Evolutionary conservation across 2,113 vertebrate species (phyloP).

Genomic region (Panthera uncia): DNA sequence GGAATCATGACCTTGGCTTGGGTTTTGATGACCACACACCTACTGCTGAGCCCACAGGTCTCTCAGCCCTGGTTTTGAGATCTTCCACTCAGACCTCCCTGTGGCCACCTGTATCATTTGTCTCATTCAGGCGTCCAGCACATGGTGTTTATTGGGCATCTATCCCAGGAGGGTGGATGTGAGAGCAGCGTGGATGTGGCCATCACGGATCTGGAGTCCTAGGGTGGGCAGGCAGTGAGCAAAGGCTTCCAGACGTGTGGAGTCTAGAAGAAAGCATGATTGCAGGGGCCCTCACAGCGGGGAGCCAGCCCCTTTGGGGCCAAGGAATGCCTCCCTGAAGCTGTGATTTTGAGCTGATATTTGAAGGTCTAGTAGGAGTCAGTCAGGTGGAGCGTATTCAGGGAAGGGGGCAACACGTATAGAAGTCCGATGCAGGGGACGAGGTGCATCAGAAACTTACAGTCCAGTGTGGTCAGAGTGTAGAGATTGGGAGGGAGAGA

Average conservation of each 20-base stretch:
- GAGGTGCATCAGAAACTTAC: background rate
- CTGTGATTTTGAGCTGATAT: background rate
- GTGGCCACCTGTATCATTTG: fast-evolving
- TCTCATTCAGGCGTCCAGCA: background rate
- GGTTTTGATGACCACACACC: background rate
- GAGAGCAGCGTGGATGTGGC: background rate
- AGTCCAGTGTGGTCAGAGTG: background rate
- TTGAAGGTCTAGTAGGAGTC: background rate
- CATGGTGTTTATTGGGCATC: background rate
- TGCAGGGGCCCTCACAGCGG: background rate
- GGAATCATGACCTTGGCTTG: background rate
- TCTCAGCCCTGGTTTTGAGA: background rate
- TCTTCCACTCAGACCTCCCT: background rate
- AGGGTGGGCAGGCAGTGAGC: too few species aligned
- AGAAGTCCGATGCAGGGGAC: background rate
- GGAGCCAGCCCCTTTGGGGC: background rate
- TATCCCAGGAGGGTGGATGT: background rate
- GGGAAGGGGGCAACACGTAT: background rate
- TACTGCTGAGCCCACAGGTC: background rate
- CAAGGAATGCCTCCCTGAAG: too few species aligned
- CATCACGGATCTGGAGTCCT: fast-evolving
- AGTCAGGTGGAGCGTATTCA: background rate
- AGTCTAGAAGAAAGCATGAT: background rate
- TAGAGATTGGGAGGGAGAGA: background rate
- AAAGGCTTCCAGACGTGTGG: fast-evolving